These are phyloP conservation scores for Lepilemur septentrionalis DNA, from an alignment of 2,797 vertebrate genomes.

Conservation along the genomic window DNA sequence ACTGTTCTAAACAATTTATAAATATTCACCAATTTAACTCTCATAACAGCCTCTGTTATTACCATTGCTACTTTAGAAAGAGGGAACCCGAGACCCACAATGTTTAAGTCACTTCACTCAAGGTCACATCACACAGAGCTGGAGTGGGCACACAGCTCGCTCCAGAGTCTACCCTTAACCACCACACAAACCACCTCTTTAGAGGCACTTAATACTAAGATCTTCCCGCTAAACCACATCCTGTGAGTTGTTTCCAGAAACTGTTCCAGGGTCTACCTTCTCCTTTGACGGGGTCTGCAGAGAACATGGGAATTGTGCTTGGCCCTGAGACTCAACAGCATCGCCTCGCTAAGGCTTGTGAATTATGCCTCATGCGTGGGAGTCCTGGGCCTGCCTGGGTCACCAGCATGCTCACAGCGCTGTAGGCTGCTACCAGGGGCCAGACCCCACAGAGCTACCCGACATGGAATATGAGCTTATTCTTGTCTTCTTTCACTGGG, in stretches of 20 bases:
- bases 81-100: not conserved
- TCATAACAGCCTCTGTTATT: not conserved
- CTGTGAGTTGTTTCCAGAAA: not conserved
- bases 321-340: not conserved
- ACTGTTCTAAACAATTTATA: not conserved
- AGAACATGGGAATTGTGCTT: not conserved
- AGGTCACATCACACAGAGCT: not conserved
- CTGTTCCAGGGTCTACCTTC: not conserved
- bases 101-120: not conserved
- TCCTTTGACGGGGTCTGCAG: not conserved
- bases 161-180: not conserved
- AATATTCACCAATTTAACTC: not conserved
- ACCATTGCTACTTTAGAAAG: not conserved
- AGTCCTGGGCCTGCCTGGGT: not conserved
- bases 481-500: not conserved
- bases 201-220: not conserved
- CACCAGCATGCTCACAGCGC: not conserved
- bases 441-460: not conserved
- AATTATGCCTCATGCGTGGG: not conserved
- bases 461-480: not conserved
- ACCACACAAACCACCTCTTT: not conserved
- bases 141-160: not conserved
- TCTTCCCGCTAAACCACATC: not conserved
- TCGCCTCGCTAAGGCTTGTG: not conserved
- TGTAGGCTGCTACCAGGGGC: not conserved